Evolutionary conservation across 2,888 invertebrate species (phyloP).

Genomic region (Caenorhabditis japonica): DNA sequence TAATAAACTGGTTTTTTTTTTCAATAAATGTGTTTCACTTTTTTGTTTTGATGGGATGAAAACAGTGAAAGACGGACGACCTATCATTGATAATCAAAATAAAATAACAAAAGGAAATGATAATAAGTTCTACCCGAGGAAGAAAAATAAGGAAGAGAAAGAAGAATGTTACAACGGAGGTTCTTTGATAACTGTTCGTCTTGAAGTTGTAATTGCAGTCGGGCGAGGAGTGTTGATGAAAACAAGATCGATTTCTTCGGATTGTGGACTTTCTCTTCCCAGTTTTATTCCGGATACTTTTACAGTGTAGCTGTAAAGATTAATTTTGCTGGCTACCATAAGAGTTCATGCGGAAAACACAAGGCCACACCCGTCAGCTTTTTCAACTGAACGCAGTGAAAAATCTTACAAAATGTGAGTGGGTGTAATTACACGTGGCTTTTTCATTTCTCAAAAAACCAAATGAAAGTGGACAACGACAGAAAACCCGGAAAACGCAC

Average conservation of each 20-base stretch:
- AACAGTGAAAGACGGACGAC: conserved; percentile 30
- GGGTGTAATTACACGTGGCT: no score
- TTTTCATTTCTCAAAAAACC: no score
- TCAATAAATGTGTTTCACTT: no score
- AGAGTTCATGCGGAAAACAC: no score
- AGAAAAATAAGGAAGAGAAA: conserved; percentile 21
- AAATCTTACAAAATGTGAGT: no score
- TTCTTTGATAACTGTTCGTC: conserved; percentile 41
- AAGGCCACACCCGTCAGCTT: no score
- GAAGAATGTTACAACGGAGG: conserved; percentile 28
- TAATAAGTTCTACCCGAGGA: no score
- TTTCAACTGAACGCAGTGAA: no score
- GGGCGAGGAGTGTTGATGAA: conserved; percentile 8
- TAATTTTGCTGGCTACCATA: no score
- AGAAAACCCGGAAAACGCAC: no score
- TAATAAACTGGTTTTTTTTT: conserved; percentile 21
- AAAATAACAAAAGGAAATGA: neutral
- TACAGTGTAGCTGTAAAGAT: conserved; percentile 40
- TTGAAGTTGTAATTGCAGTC: conserved; percentile 3
- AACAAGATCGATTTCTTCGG: conserved; percentile 27
- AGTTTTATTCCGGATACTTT: conserved; percentile 43
- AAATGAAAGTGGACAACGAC: no score
- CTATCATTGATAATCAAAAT: conserved; percentile 10
- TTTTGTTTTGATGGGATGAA: conserved; percentile 5
- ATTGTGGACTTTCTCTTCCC: conserved; percentile 28